These are phyloP conservation scores for Agonopterix subpropinquella DNA, from an alignment of 2,888 invertebrate species.

Conservation along the genomic window DNA sequence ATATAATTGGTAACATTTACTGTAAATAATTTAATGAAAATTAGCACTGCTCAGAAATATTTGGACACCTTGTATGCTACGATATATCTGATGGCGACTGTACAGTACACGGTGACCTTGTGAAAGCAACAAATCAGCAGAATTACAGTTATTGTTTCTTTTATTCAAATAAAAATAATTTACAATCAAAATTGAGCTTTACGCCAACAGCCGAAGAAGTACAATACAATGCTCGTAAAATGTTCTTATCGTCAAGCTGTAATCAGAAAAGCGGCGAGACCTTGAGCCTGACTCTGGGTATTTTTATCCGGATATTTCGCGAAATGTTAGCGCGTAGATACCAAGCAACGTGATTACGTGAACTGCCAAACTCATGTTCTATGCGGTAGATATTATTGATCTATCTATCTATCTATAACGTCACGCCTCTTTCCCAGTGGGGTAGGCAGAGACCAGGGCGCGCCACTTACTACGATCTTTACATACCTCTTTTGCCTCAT, in stretches of 20 bases:
- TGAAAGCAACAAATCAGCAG: constrained; percentile 56
- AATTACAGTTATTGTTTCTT: constrained; percentile 64
- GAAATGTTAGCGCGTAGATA: constrained; percentile 49
- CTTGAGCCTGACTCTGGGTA: constrained; percentile 73
- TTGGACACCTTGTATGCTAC: no score
- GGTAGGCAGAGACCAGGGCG: no score
- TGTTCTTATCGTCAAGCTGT: constrained; percentile 58
- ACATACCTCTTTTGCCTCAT: no score
- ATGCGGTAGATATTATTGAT: neutral
- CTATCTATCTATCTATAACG: no score
- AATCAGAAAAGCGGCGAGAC: constrained; percentile 69
- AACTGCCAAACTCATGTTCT: constrained; percentile 32
- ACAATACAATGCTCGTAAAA: constrained; percentile 30
- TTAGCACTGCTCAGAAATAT: no score
- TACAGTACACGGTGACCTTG: constrained; percentile 46
- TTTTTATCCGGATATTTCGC: constrained; percentile 72
- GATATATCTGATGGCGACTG: no score
- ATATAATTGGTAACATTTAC: no score
- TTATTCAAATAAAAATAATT: constrained; percentile 17
- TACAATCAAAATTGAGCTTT: constrained; percentile 34
- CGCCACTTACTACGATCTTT: no score
- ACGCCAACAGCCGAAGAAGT: constrained; percentile 26
- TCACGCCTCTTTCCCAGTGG: no score
- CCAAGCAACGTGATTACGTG: constrained; percentile 42
- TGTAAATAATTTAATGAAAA: no score